A percentile compares a stretch with the other conserved stretches of the same genome.
These are phyloP conservation scores for Oceanodroma leucorhoa DNA, from an alignment of 2,797 vertebrate species.

Conservation along the genomic window DNA sequence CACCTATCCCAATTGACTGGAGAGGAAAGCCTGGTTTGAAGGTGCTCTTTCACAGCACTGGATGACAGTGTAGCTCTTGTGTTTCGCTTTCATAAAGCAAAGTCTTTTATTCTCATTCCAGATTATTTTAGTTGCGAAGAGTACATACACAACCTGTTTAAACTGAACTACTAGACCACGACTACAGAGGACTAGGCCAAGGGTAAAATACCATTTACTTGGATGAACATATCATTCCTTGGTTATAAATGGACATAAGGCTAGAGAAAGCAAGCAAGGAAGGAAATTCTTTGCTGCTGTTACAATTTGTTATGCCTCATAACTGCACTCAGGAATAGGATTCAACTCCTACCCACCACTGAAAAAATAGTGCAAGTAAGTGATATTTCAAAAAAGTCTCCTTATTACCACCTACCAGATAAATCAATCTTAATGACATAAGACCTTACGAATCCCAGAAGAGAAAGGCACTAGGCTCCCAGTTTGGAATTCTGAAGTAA, in stretches of 20 bases:
- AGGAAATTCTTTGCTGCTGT: neutral
- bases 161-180: neutral
- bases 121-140: neutral
- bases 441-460: neutral
- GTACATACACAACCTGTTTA: neutral
- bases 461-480: neutral
- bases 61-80: neutral
- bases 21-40: neutral
- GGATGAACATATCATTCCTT: neutral
- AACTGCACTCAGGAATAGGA: neutral
- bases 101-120: neutral
- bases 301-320: neutral
- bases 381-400: neutral
- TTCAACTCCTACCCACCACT: neutral
- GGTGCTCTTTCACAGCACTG: neutral
- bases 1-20: no score
- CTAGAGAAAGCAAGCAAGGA: neutral
- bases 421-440: neutral
- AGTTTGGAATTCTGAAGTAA: neutral
- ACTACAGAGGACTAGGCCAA: neutral
- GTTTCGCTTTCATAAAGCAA: neutral
- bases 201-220: neutral
- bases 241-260: neutral
- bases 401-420: neutral
- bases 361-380: neutral